Conservation (phyloP, 2,113 vertebrate species). For the Chloebia gouldiae region DNA sequence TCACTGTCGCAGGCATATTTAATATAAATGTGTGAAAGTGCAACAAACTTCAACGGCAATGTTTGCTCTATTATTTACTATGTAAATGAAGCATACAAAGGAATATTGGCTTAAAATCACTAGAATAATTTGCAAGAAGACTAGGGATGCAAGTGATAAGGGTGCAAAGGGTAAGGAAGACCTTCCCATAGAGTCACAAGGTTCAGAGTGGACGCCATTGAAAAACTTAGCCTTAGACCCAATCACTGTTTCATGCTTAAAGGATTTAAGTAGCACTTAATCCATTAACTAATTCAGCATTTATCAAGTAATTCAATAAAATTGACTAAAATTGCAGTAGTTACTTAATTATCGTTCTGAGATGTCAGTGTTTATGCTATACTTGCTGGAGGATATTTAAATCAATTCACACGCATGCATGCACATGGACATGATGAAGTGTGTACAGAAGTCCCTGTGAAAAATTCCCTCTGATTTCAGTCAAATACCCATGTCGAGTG, state of each 20-base stretch:
- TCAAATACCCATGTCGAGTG: fast-evolving
- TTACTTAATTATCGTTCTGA: neutral
- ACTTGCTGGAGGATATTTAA: neutral
- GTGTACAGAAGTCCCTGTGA: neutral
- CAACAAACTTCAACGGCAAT: neutral
- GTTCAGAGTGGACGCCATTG: neutral
- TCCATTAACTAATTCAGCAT: neutral
- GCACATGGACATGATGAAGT: neutral
- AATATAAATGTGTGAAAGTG: neutral
- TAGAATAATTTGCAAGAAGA: neutral
- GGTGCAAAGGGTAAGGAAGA: neutral
- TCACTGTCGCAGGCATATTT: neutral
- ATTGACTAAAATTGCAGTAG: neutral
- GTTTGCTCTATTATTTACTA: neutral
- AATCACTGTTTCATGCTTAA: neutral
- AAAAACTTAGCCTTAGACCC: neutral
- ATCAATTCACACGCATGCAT: neutral
- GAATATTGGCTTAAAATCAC: neutral
- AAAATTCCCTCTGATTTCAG: neutral
- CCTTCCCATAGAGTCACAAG: neutral
- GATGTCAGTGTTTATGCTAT: neutral
- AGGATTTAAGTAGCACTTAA: neutral
- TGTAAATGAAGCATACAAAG: neutral
- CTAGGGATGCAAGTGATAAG: neutral
- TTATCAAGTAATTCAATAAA: neutral